Evolutionary conservation across 2,113 vertebrate species (phyloP).

Genomic region (Bucco capensis): DNA sequence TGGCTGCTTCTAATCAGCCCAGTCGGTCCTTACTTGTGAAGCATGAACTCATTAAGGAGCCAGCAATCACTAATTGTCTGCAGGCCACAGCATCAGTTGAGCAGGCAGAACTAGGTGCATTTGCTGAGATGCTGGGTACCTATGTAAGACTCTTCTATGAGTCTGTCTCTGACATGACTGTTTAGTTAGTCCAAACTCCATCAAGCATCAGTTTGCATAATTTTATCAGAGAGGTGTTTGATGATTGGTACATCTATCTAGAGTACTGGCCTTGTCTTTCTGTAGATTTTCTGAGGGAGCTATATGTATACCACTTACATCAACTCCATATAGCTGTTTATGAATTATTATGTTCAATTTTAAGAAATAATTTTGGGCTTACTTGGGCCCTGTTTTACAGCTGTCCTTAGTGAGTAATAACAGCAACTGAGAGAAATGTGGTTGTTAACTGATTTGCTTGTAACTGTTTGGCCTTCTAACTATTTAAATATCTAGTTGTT

Average conservation of each 20-base stretch:
- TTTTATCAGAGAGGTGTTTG: background rate
- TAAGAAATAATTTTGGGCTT: background rate
- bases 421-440: background rate
- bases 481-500: slow-evolving; percentile 44
- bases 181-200: background rate
- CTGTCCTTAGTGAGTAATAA: background rate
- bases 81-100: background rate
- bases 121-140: background rate
- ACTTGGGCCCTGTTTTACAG: background rate
- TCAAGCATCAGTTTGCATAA: background rate
- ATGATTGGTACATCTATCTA: background rate
- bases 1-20: background rate
- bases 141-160: slow-evolving; percentile 8
- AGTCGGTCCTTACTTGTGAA: background rate
- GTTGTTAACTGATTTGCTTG: slow-evolving; percentile 3
- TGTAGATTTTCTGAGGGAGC: background rate
- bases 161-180: slow-evolving; percentile 8
- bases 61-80: background rate
- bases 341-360: background rate
- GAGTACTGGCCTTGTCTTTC: background rate
- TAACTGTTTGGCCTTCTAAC: slow-evolving; percentile 5
- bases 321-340: background rate
- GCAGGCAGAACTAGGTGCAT: background rate
- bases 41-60: background rate
- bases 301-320: background rate